Conservation (phyloP, 64 coral and sea anemone species). For the Astreopora myriophthalma region DNA sequence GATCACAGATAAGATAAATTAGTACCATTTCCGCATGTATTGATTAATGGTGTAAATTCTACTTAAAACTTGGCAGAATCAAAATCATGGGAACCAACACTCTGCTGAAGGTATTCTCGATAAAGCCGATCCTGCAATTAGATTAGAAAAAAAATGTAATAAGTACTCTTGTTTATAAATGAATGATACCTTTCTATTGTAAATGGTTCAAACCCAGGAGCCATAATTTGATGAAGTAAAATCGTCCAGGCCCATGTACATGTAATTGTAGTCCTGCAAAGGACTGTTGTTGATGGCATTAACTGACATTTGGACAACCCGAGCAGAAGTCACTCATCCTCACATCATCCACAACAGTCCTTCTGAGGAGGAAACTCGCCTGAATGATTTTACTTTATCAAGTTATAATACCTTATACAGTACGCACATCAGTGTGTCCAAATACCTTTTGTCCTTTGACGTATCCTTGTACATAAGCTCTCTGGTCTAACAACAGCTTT, state of each 20-base stretch:
- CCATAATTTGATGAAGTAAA: too few relatives aligned
- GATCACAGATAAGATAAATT: not conserved
- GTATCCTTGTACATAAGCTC: constrained; percentile 80
- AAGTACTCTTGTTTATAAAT: too few relatives aligned
- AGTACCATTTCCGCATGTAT: not conserved
- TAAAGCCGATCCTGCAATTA: constrained; percentile 87
- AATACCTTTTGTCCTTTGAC: constrained; percentile 94
- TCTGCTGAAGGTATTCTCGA: constrained; percentile 95
- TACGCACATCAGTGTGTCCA: not conserved
- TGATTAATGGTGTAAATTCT: not conserved
- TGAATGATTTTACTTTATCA: too few relatives aligned
- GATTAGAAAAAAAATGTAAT: not conserved
- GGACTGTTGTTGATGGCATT: too few relatives aligned
- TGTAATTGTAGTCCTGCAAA: too few relatives aligned
- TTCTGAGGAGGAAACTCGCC: too few relatives aligned
- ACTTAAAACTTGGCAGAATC: not conserved
- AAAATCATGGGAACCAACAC: constrained; percentile 91
- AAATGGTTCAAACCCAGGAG: too few relatives aligned
- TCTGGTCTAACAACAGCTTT: constrained; percentile 73
- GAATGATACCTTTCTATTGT: too few relatives aligned
- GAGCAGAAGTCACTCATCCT: too few relatives aligned
- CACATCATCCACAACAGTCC: too few relatives aligned
- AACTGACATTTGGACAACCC: too few relatives aligned
- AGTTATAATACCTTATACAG: not conserved
- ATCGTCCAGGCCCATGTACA: too few relatives aligned